These are phyloP conservation scores for Periparus ater DNA, from an alignment of 2,797 vertebrate species.

Conservation along the genomic window DNA sequence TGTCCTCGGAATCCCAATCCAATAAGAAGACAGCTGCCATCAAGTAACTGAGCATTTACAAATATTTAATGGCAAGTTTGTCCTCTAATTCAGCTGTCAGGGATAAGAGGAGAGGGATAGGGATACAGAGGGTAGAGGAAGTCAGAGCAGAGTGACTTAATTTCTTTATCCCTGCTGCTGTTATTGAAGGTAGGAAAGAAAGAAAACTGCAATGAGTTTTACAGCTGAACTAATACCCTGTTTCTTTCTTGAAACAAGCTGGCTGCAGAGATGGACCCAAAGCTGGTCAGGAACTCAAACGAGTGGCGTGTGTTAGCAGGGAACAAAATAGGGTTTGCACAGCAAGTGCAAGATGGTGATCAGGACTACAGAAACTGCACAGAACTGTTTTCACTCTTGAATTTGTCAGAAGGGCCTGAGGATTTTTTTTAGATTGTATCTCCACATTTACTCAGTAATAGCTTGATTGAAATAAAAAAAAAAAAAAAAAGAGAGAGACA, in stretches of 20 bases:
- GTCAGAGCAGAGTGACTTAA: not conserved
- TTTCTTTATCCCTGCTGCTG: not conserved
- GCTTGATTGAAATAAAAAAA: not conserved
- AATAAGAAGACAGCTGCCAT: slow-evolving; percentile 56
- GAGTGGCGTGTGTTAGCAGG: fast-evolving
- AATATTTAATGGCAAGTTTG: slow-evolving; percentile 67
- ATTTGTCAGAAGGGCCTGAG: not conserved
- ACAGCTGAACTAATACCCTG: not conserved
- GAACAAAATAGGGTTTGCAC: not conserved
- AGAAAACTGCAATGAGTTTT: not conserved
- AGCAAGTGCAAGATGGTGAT: not conserved
- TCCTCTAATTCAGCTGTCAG: slow-evolving; percentile 43
- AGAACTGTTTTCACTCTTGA: not conserved
- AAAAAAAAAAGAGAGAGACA: not conserved
- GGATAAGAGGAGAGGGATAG: not conserved
- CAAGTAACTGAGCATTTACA: slow-evolving; percentile 62
- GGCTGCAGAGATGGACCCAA: not conserved
- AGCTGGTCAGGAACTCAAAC: not conserved
- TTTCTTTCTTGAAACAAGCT: not conserved
- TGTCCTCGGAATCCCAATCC: slow-evolving; percentile 29
- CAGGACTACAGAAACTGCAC: not conserved
- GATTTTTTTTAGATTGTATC: not conserved
- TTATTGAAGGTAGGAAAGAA: slow-evolving; percentile 5
- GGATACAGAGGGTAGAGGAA: not conserved
- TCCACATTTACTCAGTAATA: not conserved